Base-by-base conservation (phyloP, 2,888 invertebrate genomes). In the Platynereis dumerilii region DNA sequence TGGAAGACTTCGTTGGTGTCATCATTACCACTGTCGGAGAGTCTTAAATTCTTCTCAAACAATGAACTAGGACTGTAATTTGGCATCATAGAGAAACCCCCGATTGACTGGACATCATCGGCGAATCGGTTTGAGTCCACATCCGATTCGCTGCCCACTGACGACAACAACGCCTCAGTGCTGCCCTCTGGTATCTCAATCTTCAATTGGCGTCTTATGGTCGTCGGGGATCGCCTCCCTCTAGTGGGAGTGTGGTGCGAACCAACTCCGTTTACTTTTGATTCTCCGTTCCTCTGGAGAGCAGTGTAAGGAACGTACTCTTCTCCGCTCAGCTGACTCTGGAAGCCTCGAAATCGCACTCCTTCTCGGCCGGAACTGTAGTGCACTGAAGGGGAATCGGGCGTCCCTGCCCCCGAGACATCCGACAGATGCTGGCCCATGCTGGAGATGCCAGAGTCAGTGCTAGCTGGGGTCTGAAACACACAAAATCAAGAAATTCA, bases 11-110 rank as follows among this genome's bases (percentile, higher is more conserved):
- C 34, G 12, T 34, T 34, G 34, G 5, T 34, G 12, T 34, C 34
- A 34, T 34, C 34, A 34, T 34, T 34, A 34, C 34, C 34, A 52
- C 52, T 54, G 34, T 65, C 65, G 1, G 60, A 65, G 22, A 68
- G 65, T 44, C 65, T 52, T 10, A 68, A 61, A 55, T 73, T 75
- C 39, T 75, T 74, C 63, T 79, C 77, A 58, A 72, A 71, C 61
- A 78, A 60, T 17, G 79, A 78, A 5, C 70, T 71, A 2, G 78
- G 75, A 65, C 77, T 77, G 60, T 73, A 76, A 66, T 79, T 80
- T 20, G 76, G 78, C 58, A 77, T 74, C 22, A 79, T 63, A 2
- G 79, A 79, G 15, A 69, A 68, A 59, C 73, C 59, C 7, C 57
- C 42, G 22, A 61, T n/a, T 5, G 61, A 61, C 27, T 61, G 55